phyloP scores from a whole-genome alignment of 2,113 vertebrate species.

The Serranochromis macrocephalus region DNA sequence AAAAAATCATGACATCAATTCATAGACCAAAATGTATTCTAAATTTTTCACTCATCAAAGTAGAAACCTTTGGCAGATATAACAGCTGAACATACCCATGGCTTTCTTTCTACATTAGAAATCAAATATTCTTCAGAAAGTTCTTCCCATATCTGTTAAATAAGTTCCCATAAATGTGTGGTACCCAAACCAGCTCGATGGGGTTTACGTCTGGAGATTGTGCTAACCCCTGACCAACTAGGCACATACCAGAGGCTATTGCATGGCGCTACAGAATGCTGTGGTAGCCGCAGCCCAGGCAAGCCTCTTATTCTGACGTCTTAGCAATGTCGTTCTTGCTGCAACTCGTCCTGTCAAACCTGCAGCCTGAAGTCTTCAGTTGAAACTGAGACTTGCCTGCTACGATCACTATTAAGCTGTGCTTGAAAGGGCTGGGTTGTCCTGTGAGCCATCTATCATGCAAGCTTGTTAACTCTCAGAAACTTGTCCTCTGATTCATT shows the following conservation, averaged over 20 bases:
- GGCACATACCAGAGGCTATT: background rate
- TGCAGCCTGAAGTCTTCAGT: background rate
- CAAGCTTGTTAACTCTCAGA: background rate
- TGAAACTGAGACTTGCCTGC: background rate
- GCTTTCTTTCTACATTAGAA: background rate
- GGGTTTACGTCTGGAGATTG: background rate
- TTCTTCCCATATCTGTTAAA: background rate
- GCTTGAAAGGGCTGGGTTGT: background rate
- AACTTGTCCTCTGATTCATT: background rate
- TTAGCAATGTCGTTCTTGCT: background rate
- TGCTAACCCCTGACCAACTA: background rate
- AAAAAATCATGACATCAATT: background rate
- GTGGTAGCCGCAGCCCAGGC: background rate
- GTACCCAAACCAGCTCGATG: background rate
- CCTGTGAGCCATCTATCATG: background rate
- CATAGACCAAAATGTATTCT: background rate
- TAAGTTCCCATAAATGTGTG: background rate
- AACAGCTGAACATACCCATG: background rate
- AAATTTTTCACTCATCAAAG: background rate
- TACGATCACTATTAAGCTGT: background rate
- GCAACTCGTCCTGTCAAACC: background rate
- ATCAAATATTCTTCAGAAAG: background rate
- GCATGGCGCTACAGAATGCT: background rate
- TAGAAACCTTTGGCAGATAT: background rate
- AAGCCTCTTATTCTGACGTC: background rate